Evolutionary conservation across 2,797 vertebrate genomes (phyloP).

Genomic region (Enteromius radiatus): DNA sequence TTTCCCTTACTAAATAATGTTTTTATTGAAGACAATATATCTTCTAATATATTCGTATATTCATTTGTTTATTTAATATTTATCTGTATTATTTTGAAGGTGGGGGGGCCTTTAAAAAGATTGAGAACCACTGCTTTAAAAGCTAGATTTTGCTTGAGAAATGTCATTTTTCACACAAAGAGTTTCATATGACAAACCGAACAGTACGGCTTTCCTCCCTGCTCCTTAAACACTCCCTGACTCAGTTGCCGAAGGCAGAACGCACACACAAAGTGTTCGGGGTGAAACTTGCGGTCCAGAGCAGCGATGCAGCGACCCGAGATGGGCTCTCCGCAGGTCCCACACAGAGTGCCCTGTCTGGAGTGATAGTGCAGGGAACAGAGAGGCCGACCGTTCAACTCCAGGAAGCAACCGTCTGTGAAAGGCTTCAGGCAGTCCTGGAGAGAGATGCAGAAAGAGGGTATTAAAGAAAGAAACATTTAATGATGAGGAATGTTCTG

Average conservation of each 20-base stretch:
- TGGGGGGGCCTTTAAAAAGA: background rate
- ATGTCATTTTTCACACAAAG: constrained; percentile 71
- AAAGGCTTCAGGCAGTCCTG: constrained; percentile 89
- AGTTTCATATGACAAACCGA: constrained; percentile 84
- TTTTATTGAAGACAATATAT: background rate
- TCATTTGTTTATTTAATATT: background rate
- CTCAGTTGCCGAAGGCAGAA: constrained; percentile 88
- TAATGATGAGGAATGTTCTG: background rate
- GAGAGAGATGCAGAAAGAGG: background rate
- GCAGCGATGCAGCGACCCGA: constrained; percentile 85
- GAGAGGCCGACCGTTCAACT: constrained; percentile 85
- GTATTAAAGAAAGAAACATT: background rate
- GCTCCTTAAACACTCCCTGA: constrained; percentile 87
- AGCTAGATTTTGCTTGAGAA: background rate
- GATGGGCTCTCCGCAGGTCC: constrained; percentile 79
- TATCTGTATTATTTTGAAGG: background rate
- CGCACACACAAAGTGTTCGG: constrained; percentile 89
- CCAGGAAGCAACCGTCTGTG: constrained; percentile 80
- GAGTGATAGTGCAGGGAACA: constrained; percentile 87
- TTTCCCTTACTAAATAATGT: background rate
- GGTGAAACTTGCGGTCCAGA: constrained; percentile 85
- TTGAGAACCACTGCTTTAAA: background rate
- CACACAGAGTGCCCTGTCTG: constrained; percentile 86
- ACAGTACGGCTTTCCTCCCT: constrained; percentile 84
- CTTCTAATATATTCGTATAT: background rate